Evolutionary conservation across 2,797 vertebrate species (phyloP).

Genomic region (Xiphorhynchus erythropygius): DNA sequence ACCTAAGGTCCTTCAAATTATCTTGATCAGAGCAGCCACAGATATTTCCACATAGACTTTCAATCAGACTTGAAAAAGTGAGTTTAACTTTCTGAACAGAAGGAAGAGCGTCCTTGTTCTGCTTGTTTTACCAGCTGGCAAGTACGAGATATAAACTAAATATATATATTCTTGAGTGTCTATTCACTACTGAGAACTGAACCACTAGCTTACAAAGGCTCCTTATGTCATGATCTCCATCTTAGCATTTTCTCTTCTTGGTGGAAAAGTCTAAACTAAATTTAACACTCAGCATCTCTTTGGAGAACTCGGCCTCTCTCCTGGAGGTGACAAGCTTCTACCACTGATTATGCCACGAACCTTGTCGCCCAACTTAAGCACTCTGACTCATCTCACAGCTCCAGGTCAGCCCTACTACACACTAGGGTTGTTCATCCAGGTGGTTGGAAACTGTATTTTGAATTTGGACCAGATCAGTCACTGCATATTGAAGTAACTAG

Average conservation of each 20-base stretch:
- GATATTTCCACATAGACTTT: not conserved
- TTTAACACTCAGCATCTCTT: not conserved
- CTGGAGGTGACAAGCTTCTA: not conserved
- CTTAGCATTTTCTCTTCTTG: not conserved
- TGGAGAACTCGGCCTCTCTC: not conserved
- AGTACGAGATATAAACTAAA: not conserved
- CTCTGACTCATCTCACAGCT: not conserved
- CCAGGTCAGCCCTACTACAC: not conserved
- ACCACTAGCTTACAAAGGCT: not conserved
- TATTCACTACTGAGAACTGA: not conserved
- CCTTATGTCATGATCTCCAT: not conserved
- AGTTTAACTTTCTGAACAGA: not conserved
- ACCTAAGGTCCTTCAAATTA: not conserved
- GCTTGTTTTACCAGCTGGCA: not conserved
- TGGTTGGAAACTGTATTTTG: not conserved
- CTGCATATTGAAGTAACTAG: not conserved
- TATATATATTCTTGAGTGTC: not conserved
- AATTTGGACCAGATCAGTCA: not conserved
- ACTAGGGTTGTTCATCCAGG: not conserved
- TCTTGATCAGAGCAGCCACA: not conserved
- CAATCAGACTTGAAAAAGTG: not conserved
- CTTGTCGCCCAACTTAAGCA: fast-evolving
- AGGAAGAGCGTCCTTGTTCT: not conserved
- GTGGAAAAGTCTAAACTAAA: not conserved
- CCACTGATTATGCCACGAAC: not conserved